Evolutionary conservation across 2,113 vertebrate species (phyloP), one percentile per base, ranked within the genome.

Genomic region (Tyto alba): DNA sequence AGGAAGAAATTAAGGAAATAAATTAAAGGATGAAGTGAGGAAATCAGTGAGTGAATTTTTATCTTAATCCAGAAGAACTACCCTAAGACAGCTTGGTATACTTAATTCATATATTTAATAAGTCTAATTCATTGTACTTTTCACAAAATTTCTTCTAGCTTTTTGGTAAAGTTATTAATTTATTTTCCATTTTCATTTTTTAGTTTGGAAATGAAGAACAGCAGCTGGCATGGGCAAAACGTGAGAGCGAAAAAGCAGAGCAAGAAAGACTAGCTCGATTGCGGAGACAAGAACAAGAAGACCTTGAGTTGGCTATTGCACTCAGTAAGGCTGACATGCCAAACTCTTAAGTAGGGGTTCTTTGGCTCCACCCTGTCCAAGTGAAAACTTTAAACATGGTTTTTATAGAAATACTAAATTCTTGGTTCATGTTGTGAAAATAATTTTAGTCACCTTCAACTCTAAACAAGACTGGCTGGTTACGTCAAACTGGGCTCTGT

Each of bases 321-420:
- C 99, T 99, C 95, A 99, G 99, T 98, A 99, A 99, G 97, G 99
- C 99, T 1, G 99, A 99, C 97, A 99, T 99, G 99, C 99, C 99
- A 13, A 98, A 98, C 34, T 98, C 99, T 53, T 99, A 98, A 99
- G 52, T 4, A 66, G 72, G 59, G 66, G 50, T 30, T 52, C 62
- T 76, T 36, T 55, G 71, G 25, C 56, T 83, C 48, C 86, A 82
- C 71, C 72, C 50, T 62, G 32, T 8, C 76, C 15, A 3, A 89
- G 90, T 57, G 22, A 73, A 73, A 76, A 80, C 78, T 48, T 72
- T 52, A 32, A 50, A 53, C 6, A 0, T 22, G 45, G 77, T 86
- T 94, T 94, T 73, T 66, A 22, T 74, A 86, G 83, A 89, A 86
- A 55, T 81, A 68, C 90, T 41, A 68, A 96, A 88, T 34, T 64